Percentiles rank a stretch among this genome's conserved stretches.
These are phyloP conservation scores for Aspidoscelis tigris DNA, from an alignment of 2,113 vertebrate genomes.

Conservation along the genomic window DNA sequence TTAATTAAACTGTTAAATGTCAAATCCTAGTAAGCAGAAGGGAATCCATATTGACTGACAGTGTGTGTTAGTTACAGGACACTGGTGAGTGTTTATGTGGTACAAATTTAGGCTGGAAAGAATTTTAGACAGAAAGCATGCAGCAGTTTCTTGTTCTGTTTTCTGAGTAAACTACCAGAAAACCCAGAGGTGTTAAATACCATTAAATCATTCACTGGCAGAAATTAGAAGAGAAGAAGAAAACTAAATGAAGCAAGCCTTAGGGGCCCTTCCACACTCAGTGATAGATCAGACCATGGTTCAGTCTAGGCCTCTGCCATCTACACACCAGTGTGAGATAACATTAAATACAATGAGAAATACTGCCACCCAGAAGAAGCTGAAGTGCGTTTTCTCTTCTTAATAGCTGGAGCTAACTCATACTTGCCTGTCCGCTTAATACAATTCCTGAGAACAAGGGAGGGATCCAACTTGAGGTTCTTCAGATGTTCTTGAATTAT, in stretches of 20 bases:
- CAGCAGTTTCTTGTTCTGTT: conserved; percentile 27
- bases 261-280: background rate
- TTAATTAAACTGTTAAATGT: conserved; percentile 55
- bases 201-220: conserved; percentile 12
- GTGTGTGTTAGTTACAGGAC: conserved; percentile 43
- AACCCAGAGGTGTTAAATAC: conserved; percentile 21
- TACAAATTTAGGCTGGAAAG: conserved; percentile 20
- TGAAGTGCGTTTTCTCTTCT: background rate
- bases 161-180: conserved; percentile 46
- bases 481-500: too few relatives aligned
- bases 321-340: background rate
- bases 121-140: background rate
- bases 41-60: background rate
- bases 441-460: background rate
- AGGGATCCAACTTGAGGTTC: background rate
- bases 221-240: background rate
- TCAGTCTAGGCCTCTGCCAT: background rate
- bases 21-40: conserved; percentile 48
- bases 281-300: background rate
- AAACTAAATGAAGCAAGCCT: conserved; percentile 22
- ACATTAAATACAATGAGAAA: conserved; percentile 7
- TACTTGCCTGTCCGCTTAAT: background rate
- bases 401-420: background rate
- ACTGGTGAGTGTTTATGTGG: conserved; percentile 35
- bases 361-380: background rate